phyloP scores from a whole-genome alignment of 2,888 invertebrate genomes.

The Lissonota sp. region DNA sequence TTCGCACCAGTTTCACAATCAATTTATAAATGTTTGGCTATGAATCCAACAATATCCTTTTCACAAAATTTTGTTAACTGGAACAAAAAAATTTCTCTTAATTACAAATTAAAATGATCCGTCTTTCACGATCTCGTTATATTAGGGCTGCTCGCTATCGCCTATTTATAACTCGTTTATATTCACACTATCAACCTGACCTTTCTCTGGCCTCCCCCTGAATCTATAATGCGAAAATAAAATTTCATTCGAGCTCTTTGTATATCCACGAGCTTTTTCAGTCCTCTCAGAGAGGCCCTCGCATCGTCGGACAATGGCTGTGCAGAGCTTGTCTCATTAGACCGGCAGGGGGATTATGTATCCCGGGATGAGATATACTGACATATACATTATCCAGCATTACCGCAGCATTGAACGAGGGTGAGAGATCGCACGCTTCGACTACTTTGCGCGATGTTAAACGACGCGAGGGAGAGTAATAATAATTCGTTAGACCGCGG shows the following conservation, averaged over 20 bases:
- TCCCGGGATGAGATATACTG: conserved; percentile 4
- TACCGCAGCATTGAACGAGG: conserved; percentile 25
- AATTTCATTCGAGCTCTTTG: neutral
- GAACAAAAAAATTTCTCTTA: too few relatives aligned
- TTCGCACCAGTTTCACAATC: too few relatives aligned
- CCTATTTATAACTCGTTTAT: too few relatives aligned
- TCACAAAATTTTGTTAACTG: too few relatives aligned
- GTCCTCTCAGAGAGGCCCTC: neutral
- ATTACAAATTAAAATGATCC: too few relatives aligned
- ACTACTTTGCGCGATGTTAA: conserved; percentile 49
- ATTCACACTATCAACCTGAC: too few relatives aligned
- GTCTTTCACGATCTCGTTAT: too few relatives aligned
- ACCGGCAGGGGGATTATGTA: conserved; percentile 17
- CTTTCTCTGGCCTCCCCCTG: too few relatives aligned
- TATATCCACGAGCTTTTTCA: neutral
- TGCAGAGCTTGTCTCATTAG: conserved; percentile 40
- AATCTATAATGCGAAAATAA: neutral
- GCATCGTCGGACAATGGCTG: conserved; percentile 19
- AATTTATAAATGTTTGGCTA: too few relatives aligned
- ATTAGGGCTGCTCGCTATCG: too few relatives aligned
- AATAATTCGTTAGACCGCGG: conserved; percentile 50
- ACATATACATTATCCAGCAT: neutral
- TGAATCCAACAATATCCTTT: too few relatives aligned
- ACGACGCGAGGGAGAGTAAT: conserved; percentile 36
- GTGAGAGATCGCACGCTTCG: conserved; percentile 36